Evolutionary conservation across 2,113 vertebrate genomes (phyloP).

Genomic region (Urocynchramus pylzowi): DNA sequence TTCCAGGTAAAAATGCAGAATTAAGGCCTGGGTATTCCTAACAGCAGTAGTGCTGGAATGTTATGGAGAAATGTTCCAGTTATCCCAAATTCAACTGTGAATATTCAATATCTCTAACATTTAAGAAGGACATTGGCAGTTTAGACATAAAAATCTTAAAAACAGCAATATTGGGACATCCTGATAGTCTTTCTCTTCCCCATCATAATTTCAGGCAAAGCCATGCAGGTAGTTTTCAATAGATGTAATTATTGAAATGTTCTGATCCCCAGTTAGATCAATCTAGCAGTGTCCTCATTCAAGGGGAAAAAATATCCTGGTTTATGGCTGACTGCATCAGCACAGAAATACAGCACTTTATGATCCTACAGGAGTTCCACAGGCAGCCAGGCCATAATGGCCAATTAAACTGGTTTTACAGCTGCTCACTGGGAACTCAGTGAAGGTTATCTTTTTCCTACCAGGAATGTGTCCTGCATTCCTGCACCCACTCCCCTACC

Average conservation of each 20-base stretch:
- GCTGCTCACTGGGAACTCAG: background rate
- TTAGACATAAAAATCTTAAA: background rate
- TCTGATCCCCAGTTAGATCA: background rate
- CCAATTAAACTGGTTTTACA: constrained; percentile 38
- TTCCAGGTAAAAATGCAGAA: background rate
- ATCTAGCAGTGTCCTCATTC: background rate
- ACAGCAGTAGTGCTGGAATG: background rate
- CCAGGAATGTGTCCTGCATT: background rate
- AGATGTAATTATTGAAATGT: background rate
- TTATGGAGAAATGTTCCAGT: background rate
- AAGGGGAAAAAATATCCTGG: background rate
- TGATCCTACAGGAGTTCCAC: background rate
- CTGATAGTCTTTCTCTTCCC: background rate
- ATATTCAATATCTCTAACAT: background rate
- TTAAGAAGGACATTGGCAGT: background rate
- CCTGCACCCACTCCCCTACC: background rate
- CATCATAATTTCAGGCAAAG: background rate
- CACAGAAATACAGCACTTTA: background rate
- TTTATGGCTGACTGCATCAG: constrained; percentile 8
- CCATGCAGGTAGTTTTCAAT: background rate
- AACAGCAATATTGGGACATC: background rate
- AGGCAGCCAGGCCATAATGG: background rate
- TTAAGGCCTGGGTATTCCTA: background rate
- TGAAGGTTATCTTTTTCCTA: background rate
- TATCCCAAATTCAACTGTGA: background rate